Base-by-base conservation (phyloP, 2,113 vertebrate species). In the Odontesthes bonariensis region DNA sequence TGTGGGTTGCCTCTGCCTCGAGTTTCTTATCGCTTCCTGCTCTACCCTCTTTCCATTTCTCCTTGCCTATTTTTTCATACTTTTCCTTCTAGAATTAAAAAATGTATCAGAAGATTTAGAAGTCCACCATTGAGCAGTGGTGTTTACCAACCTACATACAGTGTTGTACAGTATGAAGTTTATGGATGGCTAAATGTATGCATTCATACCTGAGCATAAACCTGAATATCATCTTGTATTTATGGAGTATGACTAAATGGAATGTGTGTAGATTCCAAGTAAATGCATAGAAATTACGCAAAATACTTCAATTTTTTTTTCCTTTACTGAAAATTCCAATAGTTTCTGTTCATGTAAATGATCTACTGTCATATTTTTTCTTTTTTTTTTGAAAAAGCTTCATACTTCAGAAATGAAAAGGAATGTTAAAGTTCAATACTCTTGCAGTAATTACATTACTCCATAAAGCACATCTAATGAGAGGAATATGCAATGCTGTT, bases 1-100 rank as follows among this genome's bases (percentile, higher is more conserved):
- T 82, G 92, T 92, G 89, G 88, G 86, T 72, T 74, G 83, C 85
- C 76, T 74, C 73, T 82, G 86, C 81, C 78, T 86, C 42, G 44
- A 81, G 74, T 88, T 88, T 79, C 77, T 89, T 89, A 82, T 91
- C 83, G 27, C 85, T 89, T 89, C 86, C 88, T 85, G 70, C 69
- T 51, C 17, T 27, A 31, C 22, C 16, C 20, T 20, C 12, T 20
- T 60, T 27, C 6, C 5, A 35, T 65, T 76, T 35, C 38, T 55
- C 16, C 16, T 33, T 55, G 38, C 63, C 67, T 55, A 10, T 78
- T 60, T 42, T 49, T 57, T 32, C 71, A 55, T 61, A 14, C 22
- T 46, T 76, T 56, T 19, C 33, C 68, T 79, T 32, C 38, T 38
- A 60, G 11, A 53, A 11, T 38, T 22, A 19, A 44, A 31, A 66